Conservation (phyloP, 2,113 vertebrate genomes). For the Brachionichthys hirsutus region DNA sequence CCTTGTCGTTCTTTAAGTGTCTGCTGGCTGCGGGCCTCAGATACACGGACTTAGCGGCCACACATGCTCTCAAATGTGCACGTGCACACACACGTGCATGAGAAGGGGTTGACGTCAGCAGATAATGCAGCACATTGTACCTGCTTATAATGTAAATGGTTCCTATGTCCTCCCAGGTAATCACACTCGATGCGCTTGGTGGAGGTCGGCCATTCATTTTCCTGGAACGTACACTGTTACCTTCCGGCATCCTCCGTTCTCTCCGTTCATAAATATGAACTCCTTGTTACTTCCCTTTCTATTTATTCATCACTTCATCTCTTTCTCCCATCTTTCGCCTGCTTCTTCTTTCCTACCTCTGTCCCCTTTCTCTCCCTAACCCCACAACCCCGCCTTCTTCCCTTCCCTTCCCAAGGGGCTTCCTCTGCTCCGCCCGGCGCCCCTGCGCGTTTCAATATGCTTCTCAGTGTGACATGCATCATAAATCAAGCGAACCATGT, state of each 20-base stretch:
- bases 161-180: conserved; percentile 57
- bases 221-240: conserved; percentile 42
- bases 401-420: conserved; percentile 7
- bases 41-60: too few relatives aligned
- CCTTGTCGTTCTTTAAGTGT: too few relatives aligned
- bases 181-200: conserved; percentile 39
- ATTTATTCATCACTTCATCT: not conserved
- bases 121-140: conserved; percentile 51
- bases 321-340: not conserved
- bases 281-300: not conserved
- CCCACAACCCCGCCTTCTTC: not conserved
- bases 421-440: conserved; percentile 9
- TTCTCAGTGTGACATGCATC: too few relatives aligned
- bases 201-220: conserved; percentile 59
- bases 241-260: conserved; percentile 1
- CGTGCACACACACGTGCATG: not conserved
- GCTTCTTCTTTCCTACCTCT: not conserved
- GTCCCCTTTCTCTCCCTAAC: not conserved
- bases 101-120: conserved; percentile 41
- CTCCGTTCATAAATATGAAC: conserved; percentile 27
- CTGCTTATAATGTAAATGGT: conserved; percentile 64
- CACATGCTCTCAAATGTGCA: not conserved
- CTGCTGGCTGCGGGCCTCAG: too few relatives aligned
- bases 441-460: too few relatives aligned
- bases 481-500: too few relatives aligned